These are phyloP conservation scores for Tyrophagus putrescentiae DNA, from an alignment of 1,140 invertebrate species.

Conservation along the genomic window DNA sequence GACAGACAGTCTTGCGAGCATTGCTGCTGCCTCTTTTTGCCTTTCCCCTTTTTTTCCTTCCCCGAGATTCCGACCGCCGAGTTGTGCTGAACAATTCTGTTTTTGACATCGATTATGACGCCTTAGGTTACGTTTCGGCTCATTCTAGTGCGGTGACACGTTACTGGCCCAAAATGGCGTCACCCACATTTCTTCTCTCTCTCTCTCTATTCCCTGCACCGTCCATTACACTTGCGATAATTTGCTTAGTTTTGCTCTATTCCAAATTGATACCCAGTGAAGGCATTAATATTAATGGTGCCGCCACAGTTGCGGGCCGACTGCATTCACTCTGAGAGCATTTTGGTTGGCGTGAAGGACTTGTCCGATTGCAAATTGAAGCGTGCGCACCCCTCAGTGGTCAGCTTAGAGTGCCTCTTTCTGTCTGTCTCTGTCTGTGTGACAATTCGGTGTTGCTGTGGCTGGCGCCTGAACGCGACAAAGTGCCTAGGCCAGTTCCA, in stretches of 20 bases:
- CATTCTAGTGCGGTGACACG: neutral
- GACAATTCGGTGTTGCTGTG: too few relatives aligned
- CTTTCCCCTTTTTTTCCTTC: too few relatives aligned
- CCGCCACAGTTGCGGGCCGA: too few relatives aligned
- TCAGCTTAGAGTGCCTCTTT: too few relatives aligned
- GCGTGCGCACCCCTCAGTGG: too few relatives aligned
- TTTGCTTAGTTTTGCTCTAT: neutral
- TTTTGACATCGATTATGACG: neutral
- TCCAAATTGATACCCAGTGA: neutral
- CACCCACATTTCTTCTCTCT: neutral
- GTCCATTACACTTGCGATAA: neutral
- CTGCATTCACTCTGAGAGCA: neutral
- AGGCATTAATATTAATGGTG: neutral
- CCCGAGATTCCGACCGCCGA: neutral
- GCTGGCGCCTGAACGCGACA: too few relatives aligned
- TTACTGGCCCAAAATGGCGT: neutral
- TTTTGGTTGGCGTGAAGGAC: neutral
- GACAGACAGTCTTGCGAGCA: too few relatives aligned
- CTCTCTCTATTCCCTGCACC: slow-evolving; percentile 7
- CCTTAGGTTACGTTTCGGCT: neutral
- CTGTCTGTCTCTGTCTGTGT: too few relatives aligned
- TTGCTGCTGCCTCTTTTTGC: too few relatives aligned
- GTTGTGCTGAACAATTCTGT: neutral
- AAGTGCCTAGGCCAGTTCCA: too few relatives aligned
- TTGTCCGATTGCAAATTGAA: too few relatives aligned